phyloP scores from a whole-genome alignment of 2,888 invertebrate species.

The Neria commutata region DNA sequence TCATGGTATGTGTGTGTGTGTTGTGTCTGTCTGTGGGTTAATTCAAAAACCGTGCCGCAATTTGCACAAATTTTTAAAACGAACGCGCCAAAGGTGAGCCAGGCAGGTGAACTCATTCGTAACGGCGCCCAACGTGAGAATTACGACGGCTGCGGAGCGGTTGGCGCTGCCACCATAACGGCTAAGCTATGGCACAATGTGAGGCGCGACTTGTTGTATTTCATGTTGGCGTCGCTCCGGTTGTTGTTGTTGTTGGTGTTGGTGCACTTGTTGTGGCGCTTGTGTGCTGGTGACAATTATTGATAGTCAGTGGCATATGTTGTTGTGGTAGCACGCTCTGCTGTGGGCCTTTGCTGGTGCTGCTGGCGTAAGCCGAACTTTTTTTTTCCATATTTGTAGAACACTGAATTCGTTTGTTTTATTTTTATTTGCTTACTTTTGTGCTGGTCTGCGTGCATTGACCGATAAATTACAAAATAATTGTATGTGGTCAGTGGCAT shows the following conservation, averaged over 20 bases:
- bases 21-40: no score
- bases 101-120: neutral
- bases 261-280: neutral
- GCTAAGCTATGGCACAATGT: no score
- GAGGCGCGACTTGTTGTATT: no score
- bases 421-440: no score
- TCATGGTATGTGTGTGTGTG: no score
- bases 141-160: neutral
- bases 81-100: no score
- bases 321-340: neutral
- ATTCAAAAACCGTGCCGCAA: no score
- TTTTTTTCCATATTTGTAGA: no score
- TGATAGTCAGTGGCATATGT: neutral
- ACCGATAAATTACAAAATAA: slow-evolving; percentile 12
- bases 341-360: neutral
- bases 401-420: no score
- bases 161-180: slow-evolving; percentile 6
- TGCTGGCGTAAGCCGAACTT: no score
- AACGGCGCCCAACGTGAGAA: neutral
- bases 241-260: neutral
- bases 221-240: neutral
- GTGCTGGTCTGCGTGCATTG: slow-evolving; percentile 5
- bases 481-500: neutral
- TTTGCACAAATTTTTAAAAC: no score
- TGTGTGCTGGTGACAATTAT: neutral